A percentile compares a stretch with the other conserved stretches of the same genome.
Conservation (phyloP, 2,797 vertebrate genomes). For the Hydrophis major region DNA sequence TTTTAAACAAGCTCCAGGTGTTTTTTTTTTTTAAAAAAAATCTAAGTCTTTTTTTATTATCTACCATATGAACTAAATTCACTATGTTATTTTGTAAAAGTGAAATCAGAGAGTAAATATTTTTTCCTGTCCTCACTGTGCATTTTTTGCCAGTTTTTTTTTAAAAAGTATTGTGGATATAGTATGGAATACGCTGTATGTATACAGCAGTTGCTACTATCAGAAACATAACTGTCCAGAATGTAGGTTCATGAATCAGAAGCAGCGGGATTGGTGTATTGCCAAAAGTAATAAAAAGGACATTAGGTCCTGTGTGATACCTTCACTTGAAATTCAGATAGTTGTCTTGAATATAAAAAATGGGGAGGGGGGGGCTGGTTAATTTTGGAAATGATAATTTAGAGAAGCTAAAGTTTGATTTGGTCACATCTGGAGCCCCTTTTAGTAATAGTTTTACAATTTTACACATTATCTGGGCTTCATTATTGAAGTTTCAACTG, state of each 20-base stretch:
- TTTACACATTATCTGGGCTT: neutral
- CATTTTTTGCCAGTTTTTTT: neutral
- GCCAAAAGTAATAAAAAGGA: neutral
- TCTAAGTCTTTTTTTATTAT: neutral
- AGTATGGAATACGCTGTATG: neutral
- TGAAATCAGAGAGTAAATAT: neutral
- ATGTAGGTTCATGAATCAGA: neutral
- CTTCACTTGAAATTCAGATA: neutral
- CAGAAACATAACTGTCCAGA: neutral
- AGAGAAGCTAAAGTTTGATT: neutral
- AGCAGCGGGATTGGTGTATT: neutral
- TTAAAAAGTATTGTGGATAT: neutral
- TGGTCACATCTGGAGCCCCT: neutral
- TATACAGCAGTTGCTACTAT: neutral
- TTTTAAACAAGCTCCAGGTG: neutral
- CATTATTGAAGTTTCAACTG: neutral
- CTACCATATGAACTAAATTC: neutral
- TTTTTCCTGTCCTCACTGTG: neutral
- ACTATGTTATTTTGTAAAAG: neutral
- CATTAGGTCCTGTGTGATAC: neutral
- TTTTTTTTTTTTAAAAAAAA: neutral
- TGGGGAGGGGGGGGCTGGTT: neutral
- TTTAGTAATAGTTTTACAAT: neutral
- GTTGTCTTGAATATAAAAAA: neutral
- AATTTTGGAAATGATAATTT: neutral